Evolutionary conservation across 2,797 vertebrate species (phyloP), one percentile per base, ranked within the genome.

Genomic region (Molossus alvarezi): DNA sequence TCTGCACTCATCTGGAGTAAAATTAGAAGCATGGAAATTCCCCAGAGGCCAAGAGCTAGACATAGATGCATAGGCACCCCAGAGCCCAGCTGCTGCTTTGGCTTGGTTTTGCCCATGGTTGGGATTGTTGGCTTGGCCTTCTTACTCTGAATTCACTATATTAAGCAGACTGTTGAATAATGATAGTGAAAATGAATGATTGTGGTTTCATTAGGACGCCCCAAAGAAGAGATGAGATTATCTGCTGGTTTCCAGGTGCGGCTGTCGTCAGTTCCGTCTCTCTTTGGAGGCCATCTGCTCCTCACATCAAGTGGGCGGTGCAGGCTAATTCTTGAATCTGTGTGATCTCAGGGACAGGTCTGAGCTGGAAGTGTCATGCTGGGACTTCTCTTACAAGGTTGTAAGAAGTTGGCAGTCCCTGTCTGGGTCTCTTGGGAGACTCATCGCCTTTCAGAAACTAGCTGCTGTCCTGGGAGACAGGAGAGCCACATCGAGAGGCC

Each of bases 81-180:
- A 27, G 71, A 76, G 60, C 57, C 41, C 81, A 64, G 37, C 37
- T 88, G 77, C n/a, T 45, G 37, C 73, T 64, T 76, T 95, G 90
- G 71, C 58, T 88, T 62, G 18, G 23, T 41, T 73, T 21, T 64
- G 72, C 17, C 14, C 10, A 20, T 90, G 67, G 18, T 65, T 88
- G 53, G 9, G 73, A 82, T 0, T 64, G 27, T n/a, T 64, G 60
- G 18, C 53, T 53, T 79, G 82, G 83, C 12, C 41, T 73, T 90
- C 69, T 85, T 18, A 62, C 58, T 88, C 60, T 72, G 41, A 91
- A 53, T 72, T 88, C 64, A 72, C 48, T 76, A 10, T 65, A 73
- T 88, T 75, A 86, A 75, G 33, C 58, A 95, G 41, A n/a, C 27
- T 67, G 55, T 45, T 96, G 76, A 69, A 75, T 71, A 77, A 86